These are phyloP conservation scores for Alviniconcha marisindica DNA, from an alignment of 1,140 invertebrate genomes.

Conservation along the genomic window DNA sequence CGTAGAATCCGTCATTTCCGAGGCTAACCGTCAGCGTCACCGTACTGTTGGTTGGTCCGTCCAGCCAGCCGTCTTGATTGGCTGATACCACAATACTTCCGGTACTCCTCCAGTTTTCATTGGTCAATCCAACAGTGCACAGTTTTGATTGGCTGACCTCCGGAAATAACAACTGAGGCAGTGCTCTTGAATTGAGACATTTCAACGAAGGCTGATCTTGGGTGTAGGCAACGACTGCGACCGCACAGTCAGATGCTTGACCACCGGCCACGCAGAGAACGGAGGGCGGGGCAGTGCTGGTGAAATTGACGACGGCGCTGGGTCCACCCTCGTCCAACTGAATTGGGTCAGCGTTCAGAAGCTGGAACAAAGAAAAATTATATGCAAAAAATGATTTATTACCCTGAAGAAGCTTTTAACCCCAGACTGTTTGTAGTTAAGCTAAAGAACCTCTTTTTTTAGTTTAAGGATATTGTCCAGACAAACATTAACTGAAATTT, in stretches of 20 bases:
- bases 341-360: constrained; percentile 8
- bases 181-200: constrained; percentile 14
- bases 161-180: constrained; percentile 51
- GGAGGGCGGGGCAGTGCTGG: constrained; percentile 37
- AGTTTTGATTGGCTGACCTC: constrained; percentile 40
- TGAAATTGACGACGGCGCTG: constrained; percentile 33
- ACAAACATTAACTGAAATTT: too few relatives aligned
- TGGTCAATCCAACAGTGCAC: constrained; percentile 43
- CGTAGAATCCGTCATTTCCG: constrained; percentile 20
- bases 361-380: constrained; percentile 20
- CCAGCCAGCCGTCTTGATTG: constrained; percentile 48
- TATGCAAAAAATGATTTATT: too few relatives aligned
- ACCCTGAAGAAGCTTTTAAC: too few relatives aligned
- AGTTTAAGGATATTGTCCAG: too few relatives aligned
- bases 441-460: too few relatives aligned
- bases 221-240: constrained; percentile 37
- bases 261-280: constrained; percentile 36
- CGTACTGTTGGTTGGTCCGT: constrained; percentile 36
- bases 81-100: constrained; percentile 39
- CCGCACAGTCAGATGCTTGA: constrained; percentile 38
- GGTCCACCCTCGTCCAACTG: constrained; percentile 41
- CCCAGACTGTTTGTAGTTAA: too few relatives aligned
- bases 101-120: constrained; percentile 43
- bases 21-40: constrained; percentile 46
- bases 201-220: constrained; percentile 25